Evolutionary conservation across 2,113 vertebrate species (phyloP).

Genomic region (Excalfactoria chinensis): DNA sequence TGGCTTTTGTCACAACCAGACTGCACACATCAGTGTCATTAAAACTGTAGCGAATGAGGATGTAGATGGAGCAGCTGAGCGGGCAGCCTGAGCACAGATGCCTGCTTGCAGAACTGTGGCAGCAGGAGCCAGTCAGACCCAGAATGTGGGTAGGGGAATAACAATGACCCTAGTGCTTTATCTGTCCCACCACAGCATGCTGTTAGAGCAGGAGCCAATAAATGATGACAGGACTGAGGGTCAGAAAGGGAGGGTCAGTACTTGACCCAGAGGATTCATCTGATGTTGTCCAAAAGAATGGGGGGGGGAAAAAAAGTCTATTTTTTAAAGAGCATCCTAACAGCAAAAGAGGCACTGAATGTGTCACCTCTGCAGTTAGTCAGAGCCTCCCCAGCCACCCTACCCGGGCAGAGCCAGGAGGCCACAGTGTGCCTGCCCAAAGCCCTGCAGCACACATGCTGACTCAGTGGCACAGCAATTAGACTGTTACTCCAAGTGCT

Average conservation of each 20-base stretch:
- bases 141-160: not conserved
- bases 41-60: not conserved
- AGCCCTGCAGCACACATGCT: not conserved
- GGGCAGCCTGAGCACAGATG: not conserved
- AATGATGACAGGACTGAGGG: not conserved
- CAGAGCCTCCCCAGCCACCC: not conserved
- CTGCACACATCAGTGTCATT: not conserved
- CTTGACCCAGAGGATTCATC: not conserved
- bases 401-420: not conserved
- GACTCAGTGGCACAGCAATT: constrained; percentile 6
- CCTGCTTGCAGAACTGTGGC: not conserved
- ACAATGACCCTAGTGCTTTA: not conserved
- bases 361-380: constrained; percentile 27
- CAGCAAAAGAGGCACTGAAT: not conserved
- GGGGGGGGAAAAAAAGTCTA: not conserved
- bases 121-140: not conserved
- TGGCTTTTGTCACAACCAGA: not conserved
- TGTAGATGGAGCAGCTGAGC: not conserved
- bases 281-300: not conserved
- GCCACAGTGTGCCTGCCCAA: not conserved
- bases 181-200: not conserved
- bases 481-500: not conserved
- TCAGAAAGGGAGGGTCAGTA: not conserved
- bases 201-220: not conserved
- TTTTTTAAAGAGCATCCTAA: not conserved